Base-by-base conservation (phyloP, 2,888 invertebrate species). In the Aspidiotus destructor region DNA sequence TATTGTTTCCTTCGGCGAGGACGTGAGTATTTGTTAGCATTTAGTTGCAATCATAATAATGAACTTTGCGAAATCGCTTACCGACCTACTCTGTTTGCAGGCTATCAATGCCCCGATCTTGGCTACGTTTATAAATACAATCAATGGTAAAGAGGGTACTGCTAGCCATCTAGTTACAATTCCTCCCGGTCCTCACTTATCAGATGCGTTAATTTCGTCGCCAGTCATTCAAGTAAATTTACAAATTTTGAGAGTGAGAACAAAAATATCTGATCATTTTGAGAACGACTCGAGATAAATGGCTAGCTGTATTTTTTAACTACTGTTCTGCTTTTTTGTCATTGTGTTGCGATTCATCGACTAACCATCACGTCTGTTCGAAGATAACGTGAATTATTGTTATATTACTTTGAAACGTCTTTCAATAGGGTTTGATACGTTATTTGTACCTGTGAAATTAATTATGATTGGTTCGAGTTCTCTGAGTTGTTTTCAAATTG, bases 1-100 rank as follows among this genome's bases (percentile, higher is more conserved):
- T 78, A 86, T 99, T 70, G 87, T 99, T 71, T 96, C 95, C 75
- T 99, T 99, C 80, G 99, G 99, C 0, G 98, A 99, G 79, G 95
- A 97, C 78, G 83, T 82, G 75, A 75, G 76, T 58, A 60, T 60
- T 9, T 42, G 17, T 17, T 41, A 54, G 16, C 15, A 17, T 15
- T 52, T 5, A 52, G 52, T 52, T 5, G 11, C 1, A n/a, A n/a
- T n/a, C n/a, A 52, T 28, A 52, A 52, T n/a, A 52, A 3, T 52
- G 11, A n/a, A 52, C n/a, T 52, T 52, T 13, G 1, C 5, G 52
- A 52, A 52, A 13, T 11, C 5, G n/a, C 52, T 52, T 13, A 52
- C 41, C n/a, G 28, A 28, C 28, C 28, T 28, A 28, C 17, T n/a
- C 40, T 11, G 41, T 54, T 64, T 65, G 28, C 71, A 77, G 76